Percentiles rank a stretch among this genome's conserved stretches.
These are phyloP conservation scores for Heliothis peltigera DNA, from an alignment of 2,888 invertebrate species.

Conservation along the genomic window DNA sequence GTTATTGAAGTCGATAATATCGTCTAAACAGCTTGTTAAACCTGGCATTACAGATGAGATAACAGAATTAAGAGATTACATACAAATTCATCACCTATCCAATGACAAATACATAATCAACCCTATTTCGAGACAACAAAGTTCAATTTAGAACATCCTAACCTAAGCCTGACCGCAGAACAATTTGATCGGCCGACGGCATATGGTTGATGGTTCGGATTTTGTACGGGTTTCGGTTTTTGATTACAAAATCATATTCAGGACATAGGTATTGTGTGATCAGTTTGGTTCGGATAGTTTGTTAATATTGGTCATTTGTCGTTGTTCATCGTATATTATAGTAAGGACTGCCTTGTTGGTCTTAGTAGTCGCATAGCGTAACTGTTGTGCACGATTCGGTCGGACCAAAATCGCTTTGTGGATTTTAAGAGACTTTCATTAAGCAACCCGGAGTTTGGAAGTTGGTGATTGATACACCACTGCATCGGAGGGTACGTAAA, in stretches of 20 bases:
- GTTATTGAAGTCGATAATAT: background rate
- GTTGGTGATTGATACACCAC: too few species aligned
- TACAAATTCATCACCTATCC: constrained; percentile 52
- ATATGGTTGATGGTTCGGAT: constrained; percentile 75
- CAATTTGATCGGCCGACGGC: constrained; percentile 71
- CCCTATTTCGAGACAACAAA: rapidly evolving
- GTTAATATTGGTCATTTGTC: background rate
- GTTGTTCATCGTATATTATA: too few species aligned
- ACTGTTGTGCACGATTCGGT: too few species aligned
- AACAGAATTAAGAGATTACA: constrained; percentile 52
- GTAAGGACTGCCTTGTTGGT: too few species aligned
- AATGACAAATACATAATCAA: constrained; percentile 14
- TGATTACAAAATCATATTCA: constrained; percentile 57
- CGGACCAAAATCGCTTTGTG: too few species aligned
- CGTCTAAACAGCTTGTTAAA: constrained; percentile 27
- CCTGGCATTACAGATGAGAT: constrained; percentile 57
- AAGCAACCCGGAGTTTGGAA: too few species aligned
- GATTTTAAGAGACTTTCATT: too few species aligned
- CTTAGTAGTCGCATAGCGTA: too few species aligned
- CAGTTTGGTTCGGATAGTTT: constrained; percentile 12
- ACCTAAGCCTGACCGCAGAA: constrained; percentile 65
- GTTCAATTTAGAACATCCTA: background rate
- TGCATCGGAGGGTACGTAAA: too few species aligned
- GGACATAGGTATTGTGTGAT: constrained; percentile 24
- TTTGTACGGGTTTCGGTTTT: constrained; percentile 71